A percentile compares a stretch with the other conserved stretches of the same genome.
Conservation (phyloP, 2,113 vertebrate species). For the Pseudolaguvia tuberculata region DNA sequence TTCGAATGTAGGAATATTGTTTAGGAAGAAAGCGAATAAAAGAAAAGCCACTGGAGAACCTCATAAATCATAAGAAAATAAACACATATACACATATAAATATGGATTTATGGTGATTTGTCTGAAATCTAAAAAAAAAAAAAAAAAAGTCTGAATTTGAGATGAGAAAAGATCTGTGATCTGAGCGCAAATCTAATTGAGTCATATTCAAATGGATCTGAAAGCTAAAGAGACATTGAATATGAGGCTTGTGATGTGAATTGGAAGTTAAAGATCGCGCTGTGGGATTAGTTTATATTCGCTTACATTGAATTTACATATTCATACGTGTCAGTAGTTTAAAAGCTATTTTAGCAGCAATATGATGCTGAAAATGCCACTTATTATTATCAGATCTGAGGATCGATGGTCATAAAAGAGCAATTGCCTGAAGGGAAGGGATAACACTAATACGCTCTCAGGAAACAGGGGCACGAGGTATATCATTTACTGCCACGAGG, state of each 20-base stretch:
- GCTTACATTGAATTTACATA: conserved; percentile 68
- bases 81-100: conserved; percentile 27
- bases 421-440: conserved; percentile 68
- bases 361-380: conserved; percentile 67
- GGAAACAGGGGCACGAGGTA: conserved; percentile 68
- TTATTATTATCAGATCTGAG: conserved; percentile 67
- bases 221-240: conserved; percentile 53
- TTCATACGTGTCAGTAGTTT: conserved; percentile 70
- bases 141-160: background rate
- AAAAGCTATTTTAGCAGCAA: conserved; percentile 63
- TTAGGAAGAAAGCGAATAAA: background rate
- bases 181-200: conserved; percentile 44
- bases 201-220: conserved; percentile 57
- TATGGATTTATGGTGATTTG: conserved; percentile 46
- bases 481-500: conserved; percentile 63
- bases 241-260: conserved; percentile 53
- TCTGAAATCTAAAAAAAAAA: conserved; percentile 15
- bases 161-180: conserved; percentile 28
- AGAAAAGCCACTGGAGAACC: background rate
- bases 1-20: background rate
- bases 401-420: conserved; percentile 67
- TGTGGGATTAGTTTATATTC: conserved; percentile 64
- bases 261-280: conserved; percentile 63
- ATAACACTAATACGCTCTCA: conserved; percentile 71
- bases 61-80: background rate